phyloP scores from a whole-genome alignment of 1,140 invertebrate genomes.

The Bombus pascuorum region DNA sequence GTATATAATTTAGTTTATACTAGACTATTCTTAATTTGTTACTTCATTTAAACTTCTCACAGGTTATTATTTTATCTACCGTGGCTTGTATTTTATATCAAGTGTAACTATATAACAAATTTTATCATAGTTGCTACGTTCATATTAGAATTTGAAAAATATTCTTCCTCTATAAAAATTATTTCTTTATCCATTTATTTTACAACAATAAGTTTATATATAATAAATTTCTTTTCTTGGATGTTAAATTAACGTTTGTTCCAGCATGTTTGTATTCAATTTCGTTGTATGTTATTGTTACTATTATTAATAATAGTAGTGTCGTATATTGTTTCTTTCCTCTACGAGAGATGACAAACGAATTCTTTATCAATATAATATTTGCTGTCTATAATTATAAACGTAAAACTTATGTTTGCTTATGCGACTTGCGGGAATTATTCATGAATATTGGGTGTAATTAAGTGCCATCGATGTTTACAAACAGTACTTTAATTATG shows the following conservation, averaged over 20 bases:
- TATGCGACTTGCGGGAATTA: background rate
- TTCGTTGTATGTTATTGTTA: background rate
- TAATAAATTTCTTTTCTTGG: background rate
- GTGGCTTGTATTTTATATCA: background rate
- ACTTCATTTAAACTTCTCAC: no score
- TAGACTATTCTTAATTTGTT: no score
- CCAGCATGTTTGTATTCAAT: background rate
- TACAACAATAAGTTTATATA: background rate
- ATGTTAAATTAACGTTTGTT: background rate
- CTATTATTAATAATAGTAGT: background rate
- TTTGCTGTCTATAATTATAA: background rate
- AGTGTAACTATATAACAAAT: background rate
- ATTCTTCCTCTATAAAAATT: background rate
- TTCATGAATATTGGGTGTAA: background rate
- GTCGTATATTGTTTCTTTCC: background rate
- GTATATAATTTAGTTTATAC: no score
- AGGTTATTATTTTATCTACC: no score
- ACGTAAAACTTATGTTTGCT: background rate
- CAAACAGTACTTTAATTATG: background rate
- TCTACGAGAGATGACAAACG: background rate
- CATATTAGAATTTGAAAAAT: background rate
- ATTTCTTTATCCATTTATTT: background rate
- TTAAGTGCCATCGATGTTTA: background rate
- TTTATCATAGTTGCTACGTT: background rate
- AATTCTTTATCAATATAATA: background rate